Base-by-base conservation (phyloP, 92 coral and sea anemone species). In the Porites cylindrica region DNA sequence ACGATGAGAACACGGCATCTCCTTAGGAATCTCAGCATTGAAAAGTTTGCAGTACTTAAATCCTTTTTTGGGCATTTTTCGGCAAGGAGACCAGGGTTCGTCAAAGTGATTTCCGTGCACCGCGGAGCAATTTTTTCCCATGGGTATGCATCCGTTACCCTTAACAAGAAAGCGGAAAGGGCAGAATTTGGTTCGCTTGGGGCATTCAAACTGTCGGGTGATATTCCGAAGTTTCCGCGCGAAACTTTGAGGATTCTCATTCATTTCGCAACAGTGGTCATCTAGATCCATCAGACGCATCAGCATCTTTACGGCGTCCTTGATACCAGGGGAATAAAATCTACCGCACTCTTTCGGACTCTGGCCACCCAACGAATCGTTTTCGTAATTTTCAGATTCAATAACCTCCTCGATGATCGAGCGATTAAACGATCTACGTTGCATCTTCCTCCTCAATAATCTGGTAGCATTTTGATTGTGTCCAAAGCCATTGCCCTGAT, bases 131-230 rank as follows among this genome's bases (percentile, higher is more conserved):
- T 70, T 60, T 66, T 38, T 14, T 47, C 32, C 78, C 74, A 73
- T 7, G n/a, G 80, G 82, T 53, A 84, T 84, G 67, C 88, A 84
- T 9, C 88, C 88, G 16, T 84, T 65, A n/a, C 74, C 78, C 13
- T 23, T 63, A 21, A 74, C 24, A 47, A 66, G 47, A 56, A 71
- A 72, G 18, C 79, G 74, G 10, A 84, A 74, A 1, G 88, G 81
- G 52, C 81, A 84, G 63, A 84, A 84, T 56, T 51, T 74, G 19
- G 20, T 71, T 23, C 75, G 81, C 9, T 18, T 11, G 53, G 64
- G 81, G 66, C 88, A 84, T 18, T 63, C 66, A 16, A 66, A 80
- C 53, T 67, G 50, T 10, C 88, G 59, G 29, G 23, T 62, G 26
- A 73, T 60, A 29, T 82, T 71, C 69, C 17, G 17, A 23, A 80